A percentile compares a stretch with the other conserved stretches of the same genome.
These are phyloP conservation scores for Cinara cedri DNA, from an alignment of 2,888 invertebrate species.

Conservation along the genomic window DNA sequence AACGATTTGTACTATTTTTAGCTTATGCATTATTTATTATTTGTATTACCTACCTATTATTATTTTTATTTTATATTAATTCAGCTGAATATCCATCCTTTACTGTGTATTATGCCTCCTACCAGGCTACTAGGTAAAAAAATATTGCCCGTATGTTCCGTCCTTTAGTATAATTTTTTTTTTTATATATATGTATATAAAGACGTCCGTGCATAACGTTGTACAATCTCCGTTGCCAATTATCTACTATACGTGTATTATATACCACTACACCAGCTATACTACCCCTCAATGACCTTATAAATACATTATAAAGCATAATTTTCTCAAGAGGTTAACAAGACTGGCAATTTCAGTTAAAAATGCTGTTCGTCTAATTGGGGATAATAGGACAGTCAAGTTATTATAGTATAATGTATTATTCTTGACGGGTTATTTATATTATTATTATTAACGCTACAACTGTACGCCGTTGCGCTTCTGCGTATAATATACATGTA, in stretches of 20 bases:
- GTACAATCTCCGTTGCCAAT: constrained; percentile 31
- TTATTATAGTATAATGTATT: neutral
- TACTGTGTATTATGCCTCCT: too few relatives aligned
- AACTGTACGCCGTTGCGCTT: too few relatives aligned
- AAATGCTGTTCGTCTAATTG: constrained; percentile 18
- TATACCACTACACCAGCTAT: too few relatives aligned
- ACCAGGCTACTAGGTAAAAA: too few relatives aligned
- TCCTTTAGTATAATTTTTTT: neutral
- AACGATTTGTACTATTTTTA: too few relatives aligned
- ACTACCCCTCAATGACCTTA: too few relatives aligned
- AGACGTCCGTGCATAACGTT: constrained; percentile 16
- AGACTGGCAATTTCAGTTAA: neutral
- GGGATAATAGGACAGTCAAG: neutral
- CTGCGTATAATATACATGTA: neutral
- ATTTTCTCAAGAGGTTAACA: constrained; percentile 22
- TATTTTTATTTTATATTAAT: too few relatives aligned
- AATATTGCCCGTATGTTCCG: too few relatives aligned
- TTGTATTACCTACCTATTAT: too few relatives aligned
- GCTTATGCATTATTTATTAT: too few relatives aligned
- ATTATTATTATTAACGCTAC: neutral
- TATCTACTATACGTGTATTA: constrained; percentile 21
- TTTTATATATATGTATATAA: neutral
- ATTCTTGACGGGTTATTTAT: neutral
- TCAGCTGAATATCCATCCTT: too few relatives aligned
- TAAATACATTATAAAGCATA: neutral